Base-by-base conservation (phyloP, 2,888 invertebrate genomes). In the Trichopoda pennipes region DNA sequence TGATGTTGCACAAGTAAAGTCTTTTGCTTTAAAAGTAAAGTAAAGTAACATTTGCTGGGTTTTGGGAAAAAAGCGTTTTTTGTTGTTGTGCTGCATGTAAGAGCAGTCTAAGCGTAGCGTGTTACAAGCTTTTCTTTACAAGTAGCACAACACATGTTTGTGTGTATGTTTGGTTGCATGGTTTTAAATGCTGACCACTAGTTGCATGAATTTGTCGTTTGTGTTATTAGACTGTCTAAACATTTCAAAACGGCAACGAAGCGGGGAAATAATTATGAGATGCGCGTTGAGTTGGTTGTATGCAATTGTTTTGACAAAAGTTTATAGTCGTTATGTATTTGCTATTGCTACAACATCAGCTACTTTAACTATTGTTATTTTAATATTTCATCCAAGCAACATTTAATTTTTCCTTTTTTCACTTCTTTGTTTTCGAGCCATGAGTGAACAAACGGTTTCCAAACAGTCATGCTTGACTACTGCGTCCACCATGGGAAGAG, bases 251-350 rank as follows among this genome's bases (percentile, higher is more conserved):
- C 83, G 80, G 74, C 85, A 86, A 35, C 86, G 84, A 84, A 85
- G 85, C 86, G 85, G 81, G 73, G 84, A 85, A 82, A 83, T 86
- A 86, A 86, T 86, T 85, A 86, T 85, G 84, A 80, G 84, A 84
- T 81, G 84, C 84, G 85, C 84, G 85, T 84, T 85, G 85, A 80
- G 55, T 79, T 83, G 84, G 51, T 79, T 83, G 84, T 80, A 84
- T 79, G 82, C 82, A 79, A 80, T 82, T 81, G 69, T 83, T 78
- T 84, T 84, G 81, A 83, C 78, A 78, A 82, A 76, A 42, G 32
- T 60, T 64, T 44, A n/a, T 55, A 74, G 44, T 44, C 61, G 47
- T 69, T 69, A 60, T 64, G 16, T 53, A n/a, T 17, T 21, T 55
- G 28, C 19, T 55, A 42, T 32, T 38, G 42, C 55, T 68, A 42